Evolutionary conservation across 2,888 invertebrate species (phyloP).

Genomic region (Eristalis pertinax): DNA sequence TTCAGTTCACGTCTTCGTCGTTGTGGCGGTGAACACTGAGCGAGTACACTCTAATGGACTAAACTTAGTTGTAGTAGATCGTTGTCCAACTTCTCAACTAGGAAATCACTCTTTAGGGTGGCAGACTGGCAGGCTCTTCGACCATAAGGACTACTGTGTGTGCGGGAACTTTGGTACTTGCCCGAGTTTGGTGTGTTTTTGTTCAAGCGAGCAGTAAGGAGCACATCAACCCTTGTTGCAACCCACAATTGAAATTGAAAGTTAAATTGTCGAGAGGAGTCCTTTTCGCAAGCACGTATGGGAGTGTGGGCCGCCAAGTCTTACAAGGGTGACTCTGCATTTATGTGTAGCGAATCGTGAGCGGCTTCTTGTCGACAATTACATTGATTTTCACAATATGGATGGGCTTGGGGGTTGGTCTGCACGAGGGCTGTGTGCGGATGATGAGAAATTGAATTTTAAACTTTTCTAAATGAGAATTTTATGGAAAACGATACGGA

Average conservation of each 20-base stretch:
- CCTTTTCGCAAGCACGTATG: constrained; percentile 23
- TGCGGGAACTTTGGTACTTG: constrained; percentile 61
- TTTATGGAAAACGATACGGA: constrained; percentile 66
- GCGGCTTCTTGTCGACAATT: constrained; percentile 70
- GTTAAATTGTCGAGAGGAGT: constrained; percentile 71
- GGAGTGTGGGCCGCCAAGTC: constrained; percentile 20
- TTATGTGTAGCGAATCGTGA: constrained; percentile 70
- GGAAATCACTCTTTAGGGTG: constrained; percentile 72
- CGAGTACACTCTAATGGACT: constrained; percentile 52
- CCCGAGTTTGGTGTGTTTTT: constrained; percentile 25
- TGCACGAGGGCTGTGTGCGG: constrained; percentile 25
- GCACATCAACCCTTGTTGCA: constrained; percentile 57
- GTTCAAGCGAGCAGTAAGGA: constrained; percentile 47
- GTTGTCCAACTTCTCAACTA: constrained; percentile 62
- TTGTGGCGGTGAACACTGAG: background rate
- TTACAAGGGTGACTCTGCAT: constrained; percentile 64
- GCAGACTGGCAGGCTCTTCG: constrained; percentile 71
- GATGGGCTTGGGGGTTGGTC: constrained; percentile 26
- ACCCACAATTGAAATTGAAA: constrained; percentile 69
- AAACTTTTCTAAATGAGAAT: constrained; percentile 71
- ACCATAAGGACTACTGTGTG: constrained; percentile 59
- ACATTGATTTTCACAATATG: constrained; percentile 70
- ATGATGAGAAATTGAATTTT: constrained; percentile 71
- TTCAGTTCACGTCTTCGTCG: constrained; percentile 7
- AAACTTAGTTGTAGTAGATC: constrained; percentile 64